Evolutionary conservation across 1,140 invertebrate genomes (phyloP).

Genomic region (Schlechtendalia chinensis): DNA sequence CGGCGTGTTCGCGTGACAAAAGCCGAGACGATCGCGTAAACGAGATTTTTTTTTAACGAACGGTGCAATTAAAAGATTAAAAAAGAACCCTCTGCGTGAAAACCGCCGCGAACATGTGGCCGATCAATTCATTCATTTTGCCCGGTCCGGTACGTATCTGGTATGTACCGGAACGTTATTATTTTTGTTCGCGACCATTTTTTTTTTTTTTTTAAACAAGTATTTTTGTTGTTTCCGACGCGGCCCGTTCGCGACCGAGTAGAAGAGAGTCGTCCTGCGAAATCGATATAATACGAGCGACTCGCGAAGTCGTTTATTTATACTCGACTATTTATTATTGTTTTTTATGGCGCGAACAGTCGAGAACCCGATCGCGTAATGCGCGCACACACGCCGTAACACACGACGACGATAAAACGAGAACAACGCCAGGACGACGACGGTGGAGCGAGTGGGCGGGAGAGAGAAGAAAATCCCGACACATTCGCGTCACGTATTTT

Average conservation of each 20-base stretch:
- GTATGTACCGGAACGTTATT: too few species aligned
- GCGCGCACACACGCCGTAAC: neutral
- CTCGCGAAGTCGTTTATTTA: neutral
- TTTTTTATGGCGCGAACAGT: neutral
- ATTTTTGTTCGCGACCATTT: too few species aligned
- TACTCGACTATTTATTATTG: neutral
- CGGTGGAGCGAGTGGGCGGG: neutral
- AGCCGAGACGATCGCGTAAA: too few species aligned
- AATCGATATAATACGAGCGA: neutral
- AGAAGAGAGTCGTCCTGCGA: neutral
- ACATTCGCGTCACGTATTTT: conserved; percentile 19
- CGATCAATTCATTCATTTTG: too few species aligned
- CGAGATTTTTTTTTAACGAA: too few species aligned
- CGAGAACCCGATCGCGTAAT: conserved; percentile 2
- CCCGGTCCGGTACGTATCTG: too few species aligned
- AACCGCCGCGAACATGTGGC: too few species aligned
- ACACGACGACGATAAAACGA: neutral
- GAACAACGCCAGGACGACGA: neutral
- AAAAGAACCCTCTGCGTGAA: too few species aligned
- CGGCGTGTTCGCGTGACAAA: too few species aligned
- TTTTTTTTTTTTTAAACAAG: too few species aligned
- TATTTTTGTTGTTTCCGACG: neutral
- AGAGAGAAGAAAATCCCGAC: neutral
- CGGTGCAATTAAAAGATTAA: too few species aligned
- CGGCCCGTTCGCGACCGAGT: neutral